phyloP scores from a whole-genome alignment of 37 sponge, comb jelly and placozoan species.

The Eunapius fragilis region DNA sequence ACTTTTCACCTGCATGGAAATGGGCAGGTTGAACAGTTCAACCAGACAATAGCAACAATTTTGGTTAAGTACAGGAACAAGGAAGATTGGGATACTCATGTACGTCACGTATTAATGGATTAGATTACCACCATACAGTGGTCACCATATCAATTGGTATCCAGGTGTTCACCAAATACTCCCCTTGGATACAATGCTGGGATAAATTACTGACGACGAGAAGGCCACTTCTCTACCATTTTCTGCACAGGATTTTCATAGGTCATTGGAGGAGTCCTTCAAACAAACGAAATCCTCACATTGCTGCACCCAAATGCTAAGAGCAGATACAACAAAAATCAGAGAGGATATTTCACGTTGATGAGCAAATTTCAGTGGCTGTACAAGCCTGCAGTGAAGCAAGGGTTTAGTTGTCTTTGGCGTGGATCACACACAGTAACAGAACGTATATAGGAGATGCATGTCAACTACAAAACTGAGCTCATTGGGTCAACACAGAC shows the following conservation, averaged over 20 bases:
- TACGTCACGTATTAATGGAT: too few relatives aligned
- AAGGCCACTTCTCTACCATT: too few relatives aligned
- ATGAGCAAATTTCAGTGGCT: constrained; percentile 44
- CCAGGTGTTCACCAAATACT: too few relatives aligned
- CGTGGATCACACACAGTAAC: constrained; percentile 42
- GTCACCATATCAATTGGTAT: too few relatives aligned
- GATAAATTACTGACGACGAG: not conserved
- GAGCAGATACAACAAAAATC: constrained; percentile 4
- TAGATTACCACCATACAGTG: too few relatives aligned
- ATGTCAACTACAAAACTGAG: constrained; percentile 6
- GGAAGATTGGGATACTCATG: too few relatives aligned
- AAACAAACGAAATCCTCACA: not conserved
- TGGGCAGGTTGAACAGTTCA: too few relatives aligned
- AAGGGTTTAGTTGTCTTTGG: constrained; percentile 32
- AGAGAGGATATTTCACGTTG: constrained; percentile 8
- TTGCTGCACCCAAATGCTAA: not conserved
- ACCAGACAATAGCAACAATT: too few relatives aligned
- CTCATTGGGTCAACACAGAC: constrained; percentile 13
- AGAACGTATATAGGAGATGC: not conserved
- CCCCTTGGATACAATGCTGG: constrained; percentile 2
- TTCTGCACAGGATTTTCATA: constrained; percentile 1
- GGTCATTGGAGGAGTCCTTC: constrained; percentile 15
- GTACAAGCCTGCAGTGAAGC: constrained; percentile 48
- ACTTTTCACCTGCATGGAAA: too few relatives aligned
- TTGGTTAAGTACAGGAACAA: too few relatives aligned